phyloP scores from a whole-genome alignment of 35 echinoderm and acorn worm genomes.

The Hemicentrotus pulcherrimus region DNA sequence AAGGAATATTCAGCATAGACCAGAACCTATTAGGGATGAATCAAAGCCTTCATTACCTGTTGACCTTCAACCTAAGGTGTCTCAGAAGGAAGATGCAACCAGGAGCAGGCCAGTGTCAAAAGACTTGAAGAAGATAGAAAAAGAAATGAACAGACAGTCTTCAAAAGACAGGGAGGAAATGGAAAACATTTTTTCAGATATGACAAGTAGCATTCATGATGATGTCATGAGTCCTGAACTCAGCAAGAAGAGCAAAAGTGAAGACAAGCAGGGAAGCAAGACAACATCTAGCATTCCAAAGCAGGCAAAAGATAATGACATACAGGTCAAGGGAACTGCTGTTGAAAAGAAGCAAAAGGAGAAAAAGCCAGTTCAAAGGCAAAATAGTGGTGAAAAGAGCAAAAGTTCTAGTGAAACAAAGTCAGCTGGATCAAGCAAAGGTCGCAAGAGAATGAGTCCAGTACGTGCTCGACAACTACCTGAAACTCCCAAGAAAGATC shows the following conservation, averaged over 20 bases:
- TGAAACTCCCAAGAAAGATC: slow-evolving; percentile 70
- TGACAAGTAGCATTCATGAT: slow-evolving; percentile 51
- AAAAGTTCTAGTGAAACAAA: slow-evolving; percentile 56
- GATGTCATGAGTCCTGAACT: slow-evolving; percentile 30
- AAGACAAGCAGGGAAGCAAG: not conserved
- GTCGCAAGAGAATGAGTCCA: slow-evolving; percentile 69
- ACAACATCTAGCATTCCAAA: not conserved
- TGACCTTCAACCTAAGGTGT: not conserved
- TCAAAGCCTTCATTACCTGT: not conserved
- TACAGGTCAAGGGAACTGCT: not conserved
- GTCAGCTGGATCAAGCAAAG: slow-evolving; percentile 56
- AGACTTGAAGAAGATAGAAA: slow-evolving; percentile 31
- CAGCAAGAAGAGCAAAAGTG: slow-evolving; percentile 41
- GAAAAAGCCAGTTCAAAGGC: slow-evolving; percentile 53
- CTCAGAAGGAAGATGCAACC: not conserved
- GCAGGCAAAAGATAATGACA: not conserved
- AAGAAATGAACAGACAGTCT: slow-evolving; percentile 28
- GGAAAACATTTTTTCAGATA: slow-evolving; percentile 72
- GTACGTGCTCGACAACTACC: slow-evolving; percentile 79
- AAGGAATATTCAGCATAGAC: not conserved
- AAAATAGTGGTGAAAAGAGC: slow-evolving; percentile 63
- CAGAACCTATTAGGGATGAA: slow-evolving; percentile 42
- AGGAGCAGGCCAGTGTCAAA: slow-evolving; percentile 25
- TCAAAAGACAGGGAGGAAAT: slow-evolving; percentile 80
- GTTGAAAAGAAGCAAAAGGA: slow-evolving; percentile 29